These are phyloP conservation scores for Drosophila teissieri DNA, from an alignment of 1,140 invertebrate species.

Conservation along the genomic window DNA sequence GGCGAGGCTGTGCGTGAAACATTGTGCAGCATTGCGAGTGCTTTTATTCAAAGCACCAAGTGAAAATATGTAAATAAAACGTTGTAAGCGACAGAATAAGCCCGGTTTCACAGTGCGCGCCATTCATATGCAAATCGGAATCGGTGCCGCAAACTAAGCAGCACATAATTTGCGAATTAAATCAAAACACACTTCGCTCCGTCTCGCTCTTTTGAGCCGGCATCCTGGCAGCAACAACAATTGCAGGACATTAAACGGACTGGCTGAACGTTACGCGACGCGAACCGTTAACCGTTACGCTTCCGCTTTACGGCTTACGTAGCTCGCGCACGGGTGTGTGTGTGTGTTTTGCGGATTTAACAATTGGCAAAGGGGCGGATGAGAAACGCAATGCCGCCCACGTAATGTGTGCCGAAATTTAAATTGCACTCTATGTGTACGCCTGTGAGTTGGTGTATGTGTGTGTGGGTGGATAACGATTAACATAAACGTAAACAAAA, in stretches of 20 bases:
- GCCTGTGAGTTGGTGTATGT: conserved; percentile 19
- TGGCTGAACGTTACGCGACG: conserved; percentile 52
- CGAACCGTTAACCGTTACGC: conserved; percentile 69
- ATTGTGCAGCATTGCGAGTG: conserved; percentile 19
- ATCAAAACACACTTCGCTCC: conserved; percentile 59
- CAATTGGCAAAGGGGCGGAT: conserved; percentile 68
- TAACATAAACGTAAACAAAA: conserved; percentile 80
- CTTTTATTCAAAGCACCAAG: conserved; percentile 1
- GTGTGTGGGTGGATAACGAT: conserved; percentile 18
- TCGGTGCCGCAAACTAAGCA: conserved; percentile 19
- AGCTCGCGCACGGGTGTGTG: conserved; percentile 7
- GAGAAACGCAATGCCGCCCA: conserved; percentile 64
- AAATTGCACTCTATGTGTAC: conserved; percentile 58
- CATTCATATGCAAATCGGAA: conserved; percentile 58
- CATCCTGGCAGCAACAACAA: conserved; percentile 26
- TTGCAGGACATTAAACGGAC: conserved; percentile 45
- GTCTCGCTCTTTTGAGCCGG: conserved; percentile 19
- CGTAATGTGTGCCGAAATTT: conserved; percentile 82
- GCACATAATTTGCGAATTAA: conserved; percentile 75
- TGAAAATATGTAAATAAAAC: conserved; percentile 40
- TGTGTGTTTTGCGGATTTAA: conserved; percentile 32
- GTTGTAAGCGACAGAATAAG: conserved; percentile 29
- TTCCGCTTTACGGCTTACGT: conserved; percentile 46
- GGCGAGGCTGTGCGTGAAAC: conserved; percentile 22
- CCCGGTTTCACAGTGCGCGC: conserved; percentile 51